phyloP scores from a whole-genome alignment of 2,888 invertebrate species.

The Lycia hirtaria region DNA sequence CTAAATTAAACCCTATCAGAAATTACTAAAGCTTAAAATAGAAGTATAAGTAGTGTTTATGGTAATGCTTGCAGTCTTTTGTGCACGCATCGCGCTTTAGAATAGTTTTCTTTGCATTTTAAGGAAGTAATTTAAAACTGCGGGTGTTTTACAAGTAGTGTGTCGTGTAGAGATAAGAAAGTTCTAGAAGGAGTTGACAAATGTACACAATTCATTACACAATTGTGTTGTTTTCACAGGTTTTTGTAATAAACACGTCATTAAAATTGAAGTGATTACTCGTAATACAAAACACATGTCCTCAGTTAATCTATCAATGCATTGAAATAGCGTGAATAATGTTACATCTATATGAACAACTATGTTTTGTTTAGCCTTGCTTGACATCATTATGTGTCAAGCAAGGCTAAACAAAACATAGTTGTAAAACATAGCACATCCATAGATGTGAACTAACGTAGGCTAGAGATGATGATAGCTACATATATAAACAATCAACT shows the following conservation, averaged over 20 bases:
- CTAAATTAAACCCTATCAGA: conserved; percentile 29
- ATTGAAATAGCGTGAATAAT: neutral
- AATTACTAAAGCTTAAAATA: conserved; percentile 10
- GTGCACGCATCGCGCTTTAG: conserved; percentile 46
- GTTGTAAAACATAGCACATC: no score
- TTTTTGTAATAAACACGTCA: neutral
- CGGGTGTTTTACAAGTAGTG: conserved; percentile 42
- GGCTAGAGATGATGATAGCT: no score
- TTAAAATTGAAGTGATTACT: neutral
- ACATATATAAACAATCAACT: no score
- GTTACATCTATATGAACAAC: no score
- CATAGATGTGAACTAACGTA: no score
- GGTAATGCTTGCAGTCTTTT: conserved; percentile 33
- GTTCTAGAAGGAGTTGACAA: conserved; percentile 15
- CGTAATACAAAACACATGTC: neutral
- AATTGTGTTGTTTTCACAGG: conserved; percentile 4
- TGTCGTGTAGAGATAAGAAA: conserved; percentile 21
- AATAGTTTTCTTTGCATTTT: conserved; percentile 61
- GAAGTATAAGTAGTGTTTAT: neutral
- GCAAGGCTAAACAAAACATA: no score
- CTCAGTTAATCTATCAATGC: neutral
- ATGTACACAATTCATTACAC: conserved; percentile 10
- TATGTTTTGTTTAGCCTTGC: no score
- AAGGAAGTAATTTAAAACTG: conserved; percentile 52
- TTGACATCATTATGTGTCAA: no score